Percentiles rank a stretch among this genome's conserved stretches.
Evolutionary conservation across 2,888 invertebrate genomes (phyloP).

Genomic region (Parnassius apollo): DNA sequence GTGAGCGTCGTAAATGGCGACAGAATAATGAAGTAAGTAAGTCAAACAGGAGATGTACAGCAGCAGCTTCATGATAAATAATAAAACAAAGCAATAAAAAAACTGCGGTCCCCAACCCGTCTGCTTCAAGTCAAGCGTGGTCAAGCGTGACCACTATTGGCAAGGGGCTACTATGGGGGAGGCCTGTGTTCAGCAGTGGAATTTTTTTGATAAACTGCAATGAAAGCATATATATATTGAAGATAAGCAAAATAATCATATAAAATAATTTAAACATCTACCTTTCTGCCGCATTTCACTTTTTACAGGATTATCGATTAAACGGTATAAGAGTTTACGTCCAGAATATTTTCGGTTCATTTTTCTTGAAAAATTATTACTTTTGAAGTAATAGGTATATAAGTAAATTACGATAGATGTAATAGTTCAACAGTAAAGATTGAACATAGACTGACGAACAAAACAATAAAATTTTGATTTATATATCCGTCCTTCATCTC

Average conservation of each 20-base stretch:
- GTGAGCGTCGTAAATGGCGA: too few species aligned
- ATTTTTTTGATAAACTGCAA: too few species aligned
- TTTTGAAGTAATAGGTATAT: neutral
- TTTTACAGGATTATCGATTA: constrained; percentile 21
- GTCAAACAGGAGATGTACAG: too few species aligned
- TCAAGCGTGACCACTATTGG: too few species aligned
- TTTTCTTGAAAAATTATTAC: neutral
- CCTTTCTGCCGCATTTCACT: constrained; percentile 17
- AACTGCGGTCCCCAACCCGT: too few species aligned
- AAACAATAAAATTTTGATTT: constrained; percentile 3
- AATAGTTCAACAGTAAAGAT: neutral
- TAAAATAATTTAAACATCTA: neutral
- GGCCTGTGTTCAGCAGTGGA: too few species aligned
- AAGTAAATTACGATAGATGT: neutral
- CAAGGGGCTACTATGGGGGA: too few species aligned
- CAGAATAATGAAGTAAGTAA: too few species aligned
- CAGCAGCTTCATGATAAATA: too few species aligned
- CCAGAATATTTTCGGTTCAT: constrained; percentile 18
- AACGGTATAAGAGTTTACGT: constrained; percentile 23
- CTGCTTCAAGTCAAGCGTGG: too few species aligned
- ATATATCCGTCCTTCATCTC: neutral
- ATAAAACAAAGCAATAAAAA: too few species aligned
- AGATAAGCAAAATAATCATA: neutral
- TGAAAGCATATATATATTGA: too few species aligned
- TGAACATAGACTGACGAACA: constrained; percentile 3